Percentiles rank a stretch among this genome's conserved stretches.
phyloP scores from a whole-genome alignment of 2,797 vertebrate genomes.

The Phalanger gymnotis region DNA sequence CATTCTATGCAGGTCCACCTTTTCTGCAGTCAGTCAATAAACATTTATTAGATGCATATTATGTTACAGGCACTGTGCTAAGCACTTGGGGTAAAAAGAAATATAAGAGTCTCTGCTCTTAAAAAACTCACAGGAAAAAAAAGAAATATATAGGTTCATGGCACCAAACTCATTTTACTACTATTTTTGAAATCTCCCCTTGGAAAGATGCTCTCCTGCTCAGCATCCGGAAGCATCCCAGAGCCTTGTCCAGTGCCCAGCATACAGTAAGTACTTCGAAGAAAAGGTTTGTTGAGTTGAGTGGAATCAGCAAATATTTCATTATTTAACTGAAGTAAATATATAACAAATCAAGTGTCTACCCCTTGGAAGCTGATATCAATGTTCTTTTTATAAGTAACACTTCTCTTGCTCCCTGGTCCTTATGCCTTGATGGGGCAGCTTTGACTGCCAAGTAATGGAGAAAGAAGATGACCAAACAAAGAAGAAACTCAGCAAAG shows the following conservation, averaged over 20 bases:
- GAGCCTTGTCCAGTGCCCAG: not conserved
- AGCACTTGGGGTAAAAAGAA: not conserved
- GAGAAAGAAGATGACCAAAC: not conserved
- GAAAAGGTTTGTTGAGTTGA: not conserved
- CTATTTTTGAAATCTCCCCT: not conserved
- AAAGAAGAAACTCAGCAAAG: not conserved
- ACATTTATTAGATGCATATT: not conserved
- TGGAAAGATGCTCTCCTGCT: not conserved
- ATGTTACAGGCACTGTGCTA: not conserved
- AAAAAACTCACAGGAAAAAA: not conserved
- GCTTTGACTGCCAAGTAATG: not conserved
- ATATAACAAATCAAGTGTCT: not conserved
- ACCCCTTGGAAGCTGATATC: not conserved
- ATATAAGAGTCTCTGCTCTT: not conserved
- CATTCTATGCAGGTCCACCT: not conserved
- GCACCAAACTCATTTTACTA: not conserved
- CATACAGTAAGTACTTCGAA: not conserved
- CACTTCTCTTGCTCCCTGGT: not conserved
- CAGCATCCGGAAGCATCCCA: not conserved
- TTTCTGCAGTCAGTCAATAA: not conserved
- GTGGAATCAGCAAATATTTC: not conserved
- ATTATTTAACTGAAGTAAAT: not conserved
- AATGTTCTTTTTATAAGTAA: not conserved
- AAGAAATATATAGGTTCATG: not conserved
- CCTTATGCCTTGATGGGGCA: not conserved